Base-by-base conservation (phyloP, 2,888 invertebrate species). In the Chalcis sispes region DNA sequence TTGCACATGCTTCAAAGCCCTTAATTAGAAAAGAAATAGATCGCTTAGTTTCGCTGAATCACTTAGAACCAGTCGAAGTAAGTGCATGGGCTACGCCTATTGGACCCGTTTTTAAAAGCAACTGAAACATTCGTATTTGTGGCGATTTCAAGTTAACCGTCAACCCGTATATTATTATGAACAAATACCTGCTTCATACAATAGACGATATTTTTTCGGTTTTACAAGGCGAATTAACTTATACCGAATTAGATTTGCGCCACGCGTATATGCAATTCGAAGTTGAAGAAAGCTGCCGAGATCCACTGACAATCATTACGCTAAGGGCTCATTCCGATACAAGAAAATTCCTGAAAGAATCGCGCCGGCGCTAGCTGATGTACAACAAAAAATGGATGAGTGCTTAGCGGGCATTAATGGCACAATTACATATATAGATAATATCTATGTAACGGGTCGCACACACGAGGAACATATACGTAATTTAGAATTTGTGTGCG, bases 301-400 rank as follows among this genome's bases (percentile, higher is more conserved):
- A 79, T 25, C 71, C 72, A 10, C 18, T 77, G 10, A 73, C 72
- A 1, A 64, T 78, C 2, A 48, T 61, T 1, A 76, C 76, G 3
- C 76, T 18, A 36, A 40, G 3, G 64, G 76, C 0, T 25, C 72
- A 4, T 58, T 13, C 27, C 52, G 42, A 5, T 76, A 61, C n/a
- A 72, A 62, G 15, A 56, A 59, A 7, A 67, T 76, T 48, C 40
- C 48, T 0, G 72, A 76, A 56, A 67, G 72, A 1, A 42, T 25
- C 4, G n/a, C 59, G 27, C 7, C 2, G 0, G 62, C 42, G 0
- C 72, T 54, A 36, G 81, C 82, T 18, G 83, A 83, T 50, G 83
- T 85, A 61, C 83, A 83, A 73, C 76, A 80, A 62, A 79, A 81
- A 29, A 82, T 84, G 81, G 82, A 85, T 40, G 62, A 77, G 46